Percentiles rank a stretch among this genome's conserved stretches.
These are phyloP conservation scores for Limnephilus rhombicus DNA, from an alignment of 2,888 invertebrate species.

Conservation along the genomic window DNA sequence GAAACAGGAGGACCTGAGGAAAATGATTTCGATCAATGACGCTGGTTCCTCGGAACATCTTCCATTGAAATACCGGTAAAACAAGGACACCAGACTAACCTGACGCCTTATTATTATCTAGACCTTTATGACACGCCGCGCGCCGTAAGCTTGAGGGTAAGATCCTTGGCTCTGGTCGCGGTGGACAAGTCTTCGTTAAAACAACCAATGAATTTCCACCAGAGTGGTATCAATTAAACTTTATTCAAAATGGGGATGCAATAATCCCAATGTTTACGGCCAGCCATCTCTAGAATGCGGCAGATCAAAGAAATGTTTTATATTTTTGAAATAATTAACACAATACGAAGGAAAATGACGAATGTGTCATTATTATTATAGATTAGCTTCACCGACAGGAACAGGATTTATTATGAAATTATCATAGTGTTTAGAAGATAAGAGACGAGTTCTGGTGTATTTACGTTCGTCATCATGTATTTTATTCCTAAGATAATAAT, in stretches of 20 bases:
- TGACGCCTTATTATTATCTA: too few relatives aligned
- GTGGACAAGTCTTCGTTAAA: too few relatives aligned
- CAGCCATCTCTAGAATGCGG: not conserved
- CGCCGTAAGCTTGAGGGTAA: too few relatives aligned
- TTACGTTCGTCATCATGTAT: not conserved
- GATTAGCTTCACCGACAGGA: not conserved
- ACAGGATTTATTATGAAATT: not conserved
- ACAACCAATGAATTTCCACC: too few relatives aligned
- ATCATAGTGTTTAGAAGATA: not conserved
- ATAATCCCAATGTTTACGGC: not conserved
- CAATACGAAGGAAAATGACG: not conserved
- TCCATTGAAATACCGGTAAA: too few relatives aligned
- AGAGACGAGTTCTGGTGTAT: not conserved
- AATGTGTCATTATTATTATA: not conserved
- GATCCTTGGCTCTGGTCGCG: too few relatives aligned
- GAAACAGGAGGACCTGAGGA: too few relatives aligned
- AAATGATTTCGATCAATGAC: too few relatives aligned
- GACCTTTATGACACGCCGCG: too few relatives aligned
- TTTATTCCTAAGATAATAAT: not conserved
- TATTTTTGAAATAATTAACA: not conserved
- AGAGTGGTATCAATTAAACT: too few relatives aligned
- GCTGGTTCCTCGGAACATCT: too few relatives aligned
- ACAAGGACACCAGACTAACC: too few relatives aligned
- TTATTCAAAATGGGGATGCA: not conserved
- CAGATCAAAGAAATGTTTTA: not conserved